Evolutionary conservation across 1,140 invertebrate genomes (phyloP), one percentile per base, ranked within the genome.

Genomic region (Drosophila gunungcola): DNA sequence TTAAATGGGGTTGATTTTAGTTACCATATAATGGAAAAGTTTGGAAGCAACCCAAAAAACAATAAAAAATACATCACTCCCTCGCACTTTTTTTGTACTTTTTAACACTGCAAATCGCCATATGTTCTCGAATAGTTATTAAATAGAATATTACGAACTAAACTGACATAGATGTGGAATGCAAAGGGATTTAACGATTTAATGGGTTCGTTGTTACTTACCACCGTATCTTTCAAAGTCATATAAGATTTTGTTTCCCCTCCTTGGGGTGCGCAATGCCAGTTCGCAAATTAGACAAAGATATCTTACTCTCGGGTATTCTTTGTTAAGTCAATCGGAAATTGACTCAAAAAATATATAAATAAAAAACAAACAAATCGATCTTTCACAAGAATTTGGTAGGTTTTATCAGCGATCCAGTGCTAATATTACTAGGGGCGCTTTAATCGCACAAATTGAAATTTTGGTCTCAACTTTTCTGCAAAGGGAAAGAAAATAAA

Each of bases 151-250:
- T 36, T 36, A 6, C 29, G 29, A 32, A 32, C 29, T 32, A 32
- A 32, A 32, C 29, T 32, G 7, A 32, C 29, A 6, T 32, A 32
- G 5, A 32, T 6, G 29, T 32, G 29, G 7, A 5, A 32, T 32
- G 29, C 29, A 32, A 32, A 6, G 29, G 6, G 29, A 32, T 32
- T 32, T 6, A 5, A 32, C 29, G 29, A 32, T 32, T 32, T 6
- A 5, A 32, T 7, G 29, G 6, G 29, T 32, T 32, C 6, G 5
- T 32, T 32, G 6, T 32, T 32, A 92, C 91, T 92, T 78, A 92
- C 91, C 91, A 86, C 64, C 78, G 77, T 89, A 86, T 92, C 91
- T 92, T 92, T 92, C 91, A 91, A 92, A 92, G 91, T 92, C 91
- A 92, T 92, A 92, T 92, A 92, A 92, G 90, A 92, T 82, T 85